These are phyloP conservation scores for Sminthurides bifidus DNA, from an alignment of 1,140 invertebrate species.

Conservation along the genomic window DNA sequence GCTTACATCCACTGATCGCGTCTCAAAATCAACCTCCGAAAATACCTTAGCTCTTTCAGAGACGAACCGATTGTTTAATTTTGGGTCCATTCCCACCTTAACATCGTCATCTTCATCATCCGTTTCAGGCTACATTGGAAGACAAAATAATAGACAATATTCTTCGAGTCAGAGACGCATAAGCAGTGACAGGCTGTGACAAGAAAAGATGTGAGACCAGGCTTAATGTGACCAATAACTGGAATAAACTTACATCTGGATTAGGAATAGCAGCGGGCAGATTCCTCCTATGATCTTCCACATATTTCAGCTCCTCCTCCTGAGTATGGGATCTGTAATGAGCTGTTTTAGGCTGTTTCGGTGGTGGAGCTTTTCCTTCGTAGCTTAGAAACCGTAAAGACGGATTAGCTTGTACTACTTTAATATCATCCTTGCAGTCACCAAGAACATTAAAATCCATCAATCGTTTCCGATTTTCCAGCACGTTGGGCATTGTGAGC, in stretches of 20 bases:
- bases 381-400: too few relatives aligned
- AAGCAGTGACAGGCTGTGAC: neutral
- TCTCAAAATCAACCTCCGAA: neutral
- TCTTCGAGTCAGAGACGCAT: neutral
- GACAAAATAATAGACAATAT: too few relatives aligned
- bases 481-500: too few relatives aligned
- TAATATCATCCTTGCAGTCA: too few relatives aligned
- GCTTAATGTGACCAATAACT: neutral
- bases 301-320: constrained; percentile 16
- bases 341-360: constrained; percentile 16
- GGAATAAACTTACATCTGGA: neutral
- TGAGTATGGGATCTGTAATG: constrained; percentile 16
- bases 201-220: neutral
- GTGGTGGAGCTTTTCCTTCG: constrained; percentile 9
- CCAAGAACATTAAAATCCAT: too few relatives aligned
- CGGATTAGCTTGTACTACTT: too few relatives aligned
- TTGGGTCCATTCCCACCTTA: neutral
- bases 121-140: too few relatives aligned
- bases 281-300: neutral
- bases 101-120: too few relatives aligned
- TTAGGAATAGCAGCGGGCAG: neutral
- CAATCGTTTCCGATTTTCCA: too few relatives aligned
- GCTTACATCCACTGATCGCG: neutral
- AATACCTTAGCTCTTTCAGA: neutral
- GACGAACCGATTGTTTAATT: neutral